Base-by-base conservation (phyloP, 2,888 invertebrate species). In the Nemotelus pantherinus region DNA sequence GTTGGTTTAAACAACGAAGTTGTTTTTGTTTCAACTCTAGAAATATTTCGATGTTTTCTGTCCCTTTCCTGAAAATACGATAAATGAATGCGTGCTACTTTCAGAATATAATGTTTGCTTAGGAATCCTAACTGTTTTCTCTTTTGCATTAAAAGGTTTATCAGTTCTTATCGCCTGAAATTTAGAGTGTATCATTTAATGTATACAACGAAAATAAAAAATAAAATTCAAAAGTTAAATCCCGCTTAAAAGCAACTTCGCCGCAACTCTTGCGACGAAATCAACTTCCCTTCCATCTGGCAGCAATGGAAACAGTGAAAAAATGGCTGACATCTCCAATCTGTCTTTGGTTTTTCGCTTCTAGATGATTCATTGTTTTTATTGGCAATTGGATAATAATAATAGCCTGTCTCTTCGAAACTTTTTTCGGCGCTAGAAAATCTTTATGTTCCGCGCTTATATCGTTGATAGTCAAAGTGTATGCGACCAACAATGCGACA, bases 291-390 rank as follows among this genome's bases (percentile, higher is more conserved):
- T 25, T 25, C 25, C 25, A 25, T 53, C 71, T 57, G 72, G 74
- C 60, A 74, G 41, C 41, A 63, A 39, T 39, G 4, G 9, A 10
- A 3, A 6, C 25, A 53, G 63, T 53, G 63, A 76, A 76, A 76
- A 76, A 65, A 76, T 76, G 76, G 76, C 76, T 76, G 65, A 76
- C 65, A 76, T 47, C 5, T 76, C 10, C 39, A 25, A 65, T 76
- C 76, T 76, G 64, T 64, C 53, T 64, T 76, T 55, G 9, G 44
- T 65, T 76, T 76, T 74, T 74, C 65, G 77, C 77, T 79, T 74
- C 79, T 79, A 79, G 79, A 79, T 79, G 79, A 79, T 77, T 79
- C 79, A 79, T 79, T 77, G 77, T 68, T 79, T 79, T 79, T 79
- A 63, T 67, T 74, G 47, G 44, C 50, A 47, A 41, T 64, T 65